These are phyloP conservation scores for Oxyscelio sp. DNA, from an alignment of 2,888 invertebrate genomes.

Conservation along the genomic window DNA sequence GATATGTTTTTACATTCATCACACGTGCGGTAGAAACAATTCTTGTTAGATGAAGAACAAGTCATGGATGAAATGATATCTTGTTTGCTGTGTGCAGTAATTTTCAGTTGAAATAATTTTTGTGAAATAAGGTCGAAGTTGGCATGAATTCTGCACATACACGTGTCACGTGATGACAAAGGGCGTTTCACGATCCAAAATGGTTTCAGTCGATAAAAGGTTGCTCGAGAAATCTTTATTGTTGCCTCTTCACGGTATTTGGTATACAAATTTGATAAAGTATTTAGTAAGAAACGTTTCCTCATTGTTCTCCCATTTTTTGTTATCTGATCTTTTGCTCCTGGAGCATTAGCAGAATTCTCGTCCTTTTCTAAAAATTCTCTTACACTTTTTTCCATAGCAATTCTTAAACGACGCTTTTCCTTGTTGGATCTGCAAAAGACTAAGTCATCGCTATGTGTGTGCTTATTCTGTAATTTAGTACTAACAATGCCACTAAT, in stretches of 20 bases:
- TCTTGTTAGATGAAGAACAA: slow-evolving; percentile 11
- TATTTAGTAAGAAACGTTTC: slow-evolving; percentile 51
- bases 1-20: slow-evolving; percentile 6
- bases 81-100: slow-evolving; percentile 9
- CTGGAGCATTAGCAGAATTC: slow-evolving; percentile 57
- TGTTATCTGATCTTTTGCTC: too few relatives aligned
- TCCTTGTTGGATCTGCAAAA: slow-evolving; percentile 38
- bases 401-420: slow-evolving; percentile 27
- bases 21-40: slow-evolving; percentile 38
- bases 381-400: slow-evolving; percentile 40
- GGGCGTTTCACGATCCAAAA: slow-evolving; percentile 54
- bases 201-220: too few relatives aligned
- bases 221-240: slow-evolving; percentile 48
- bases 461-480: slow-evolving; percentile 40
- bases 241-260: slow-evolving; percentile 48
- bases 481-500: slow-evolving; percentile 19
- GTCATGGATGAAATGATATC: slow-evolving; percentile 40
- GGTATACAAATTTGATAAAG: slow-evolving; percentile 49
- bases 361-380: slow-evolving; percentile 62
- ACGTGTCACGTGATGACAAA: slow-evolving; percentile 51
- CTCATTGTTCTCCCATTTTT: slow-evolving; percentile 39
- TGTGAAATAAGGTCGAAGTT: slow-evolving; percentile 52
- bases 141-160: slow-evolving; percentile 50
- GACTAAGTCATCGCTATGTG: neutral
- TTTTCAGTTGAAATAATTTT: slow-evolving; percentile 33